Evolutionary conservation across 2,888 invertebrate species (phyloP).

Genomic region (Drosophila ezoana): DNA sequence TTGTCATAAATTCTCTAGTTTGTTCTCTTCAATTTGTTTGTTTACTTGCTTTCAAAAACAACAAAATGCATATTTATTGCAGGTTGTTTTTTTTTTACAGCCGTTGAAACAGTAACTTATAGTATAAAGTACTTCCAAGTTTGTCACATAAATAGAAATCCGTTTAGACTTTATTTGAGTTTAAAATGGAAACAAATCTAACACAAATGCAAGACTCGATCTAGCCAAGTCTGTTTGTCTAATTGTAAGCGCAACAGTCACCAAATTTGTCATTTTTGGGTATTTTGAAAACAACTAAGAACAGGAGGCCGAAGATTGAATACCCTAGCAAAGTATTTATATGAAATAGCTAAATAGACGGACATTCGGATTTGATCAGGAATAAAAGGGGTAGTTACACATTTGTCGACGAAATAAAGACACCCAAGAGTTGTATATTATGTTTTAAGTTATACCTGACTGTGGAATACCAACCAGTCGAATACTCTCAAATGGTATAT

Average conservation of each 20-base stretch:
- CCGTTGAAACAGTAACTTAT: neutral
- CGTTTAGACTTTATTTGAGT: neutral
- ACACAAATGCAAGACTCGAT: slow-evolving; percentile 2
- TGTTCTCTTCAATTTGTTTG: slow-evolving; percentile 11
- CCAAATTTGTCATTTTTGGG: neutral
- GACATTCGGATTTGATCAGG: neutral
- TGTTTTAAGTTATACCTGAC: neutral
- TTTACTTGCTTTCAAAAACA: slow-evolving; percentile 24
- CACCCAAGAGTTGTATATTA: no score
- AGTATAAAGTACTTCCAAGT: neutral
- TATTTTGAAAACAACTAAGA: neutral
- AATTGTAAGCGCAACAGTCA: neutral
- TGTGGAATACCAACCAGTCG: slow-evolving; percentile 6
- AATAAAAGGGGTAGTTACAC: no score
- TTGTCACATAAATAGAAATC: slow-evolving; percentile 1
- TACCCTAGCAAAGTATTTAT: neutral
- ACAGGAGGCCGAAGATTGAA: neutral
- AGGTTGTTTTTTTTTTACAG: slow-evolving; percentile 1
- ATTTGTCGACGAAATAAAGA: no score
- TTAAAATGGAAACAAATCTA: slow-evolving; percentile 1
- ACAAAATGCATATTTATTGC: slow-evolving; percentile 15
- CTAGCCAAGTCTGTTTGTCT: slow-evolving; percentile 2
- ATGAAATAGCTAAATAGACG: neutral
- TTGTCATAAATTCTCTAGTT: slow-evolving; percentile 15
- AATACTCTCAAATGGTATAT: neutral